These are phyloP conservation scores for Dendrolimus houi DNA, from an alignment of 2,888 invertebrate genomes.

Conservation along the genomic window DNA sequence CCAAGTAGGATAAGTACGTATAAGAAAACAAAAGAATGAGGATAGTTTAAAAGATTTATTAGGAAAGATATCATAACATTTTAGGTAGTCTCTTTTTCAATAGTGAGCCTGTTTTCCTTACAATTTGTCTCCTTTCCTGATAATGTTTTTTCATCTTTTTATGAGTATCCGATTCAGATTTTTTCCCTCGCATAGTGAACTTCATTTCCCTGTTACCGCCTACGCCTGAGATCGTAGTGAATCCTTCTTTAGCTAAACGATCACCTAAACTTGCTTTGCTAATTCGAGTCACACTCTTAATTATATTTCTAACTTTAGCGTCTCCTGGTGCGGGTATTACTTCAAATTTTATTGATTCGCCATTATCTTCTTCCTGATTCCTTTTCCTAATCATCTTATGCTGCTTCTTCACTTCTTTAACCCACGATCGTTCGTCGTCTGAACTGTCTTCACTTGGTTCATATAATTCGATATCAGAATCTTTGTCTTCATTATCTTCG, in stretches of 20 bases:
- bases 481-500: slow-evolving; percentile 52
- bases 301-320: slow-evolving; percentile 65
- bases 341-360: slow-evolving; percentile 23
- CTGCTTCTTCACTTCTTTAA: slow-evolving; percentile 86
- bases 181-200: slow-evolving; percentile 79
- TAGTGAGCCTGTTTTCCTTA: slow-evolving; percentile 62
- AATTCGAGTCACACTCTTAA: slow-evolving; percentile 64
- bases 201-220: slow-evolving; percentile 89
- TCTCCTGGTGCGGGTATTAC: slow-evolving; percentile 54
- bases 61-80: slow-evolving; percentile 20
- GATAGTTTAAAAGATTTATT: neutral
- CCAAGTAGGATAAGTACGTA: too few relatives aligned
- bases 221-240: slow-evolving; percentile 61
- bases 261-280: slow-evolving; percentile 84
- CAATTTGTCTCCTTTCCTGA: slow-evolving; percentile 81
- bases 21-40: too few relatives aligned
- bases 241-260: slow-evolving; percentile 79
- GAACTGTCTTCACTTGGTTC: slow-evolving; percentile 75
- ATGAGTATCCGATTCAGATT: slow-evolving; percentile 68
- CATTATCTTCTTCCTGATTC: slow-evolving; percentile 40
- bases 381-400: slow-evolving; percentile 78
- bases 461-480: slow-evolving; percentile 73
- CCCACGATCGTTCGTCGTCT: slow-evolving; percentile 89
- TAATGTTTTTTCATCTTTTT: slow-evolving; percentile 80
- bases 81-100: slow-evolving; percentile 45